Percentiles rank a stretch among this genome's conserved stretches.
Evolutionary conservation across 2,113 vertebrate genomes (phyloP).

Genomic region (Silurus glanis): DNA sequence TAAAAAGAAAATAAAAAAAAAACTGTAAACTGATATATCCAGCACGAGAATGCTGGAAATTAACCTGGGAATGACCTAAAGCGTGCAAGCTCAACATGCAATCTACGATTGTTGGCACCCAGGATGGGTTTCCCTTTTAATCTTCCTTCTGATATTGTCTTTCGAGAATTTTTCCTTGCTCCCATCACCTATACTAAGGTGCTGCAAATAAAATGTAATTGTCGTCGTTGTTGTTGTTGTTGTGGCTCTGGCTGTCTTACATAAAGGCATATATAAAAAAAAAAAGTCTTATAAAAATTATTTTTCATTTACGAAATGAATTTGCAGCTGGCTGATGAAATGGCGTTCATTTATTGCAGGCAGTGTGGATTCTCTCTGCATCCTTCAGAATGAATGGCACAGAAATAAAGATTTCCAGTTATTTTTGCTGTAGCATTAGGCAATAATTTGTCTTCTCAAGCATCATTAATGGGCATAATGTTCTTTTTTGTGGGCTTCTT

Average conservation of each 20-base stretch:
- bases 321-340: neutral
- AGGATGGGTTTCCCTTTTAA: too few relatives aligned
- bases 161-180: too few relatives aligned
- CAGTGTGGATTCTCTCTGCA: neutral
- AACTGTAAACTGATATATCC: neutral
- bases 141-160: too few relatives aligned
- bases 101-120: too few relatives aligned
- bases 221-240: neutral
- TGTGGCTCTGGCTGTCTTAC: neutral
- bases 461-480: neutral
- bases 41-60: neutral
- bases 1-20: neutral
- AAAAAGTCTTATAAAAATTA: neutral
- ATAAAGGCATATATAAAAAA: neutral
- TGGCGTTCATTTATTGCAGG: neutral
- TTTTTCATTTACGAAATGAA: neutral
- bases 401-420: neutral
- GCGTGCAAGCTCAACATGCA: too few relatives aligned
- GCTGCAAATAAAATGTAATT: too few relatives aligned
- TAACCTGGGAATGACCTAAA: slow-evolving; percentile 7
- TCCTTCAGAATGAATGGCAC: neutral
- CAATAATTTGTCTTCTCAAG: neutral
- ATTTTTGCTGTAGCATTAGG: neutral
- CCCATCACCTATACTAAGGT: too few relatives aligned
- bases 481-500: neutral